Base-by-base conservation (phyloP, 2,888 invertebrate species). In the Meganola albula region DNA sequence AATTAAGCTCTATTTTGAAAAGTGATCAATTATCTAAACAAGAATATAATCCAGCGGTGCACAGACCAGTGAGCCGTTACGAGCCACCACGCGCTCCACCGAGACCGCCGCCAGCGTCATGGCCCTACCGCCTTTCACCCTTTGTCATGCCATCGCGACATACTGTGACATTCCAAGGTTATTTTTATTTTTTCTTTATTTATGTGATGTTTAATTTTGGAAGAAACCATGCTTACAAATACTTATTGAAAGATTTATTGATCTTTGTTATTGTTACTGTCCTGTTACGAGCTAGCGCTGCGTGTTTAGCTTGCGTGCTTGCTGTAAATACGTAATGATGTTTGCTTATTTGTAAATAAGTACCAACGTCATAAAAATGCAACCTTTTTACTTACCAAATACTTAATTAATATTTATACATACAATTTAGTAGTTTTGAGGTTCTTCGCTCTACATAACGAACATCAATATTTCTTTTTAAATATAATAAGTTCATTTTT, bases 81-180 rank as follows among this genome's bases (percentile, higher is more conserved):
- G 92, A 92, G 64, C 93, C 93, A 1, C 87, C 89, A 9, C 87
- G 87, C 9, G 82, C 88, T 18, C 87, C 88, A 11, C 85, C 87
- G 16, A 83, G 87, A 24, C 87, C 88, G 8, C 85, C 86, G 47
- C 77, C 80, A 10, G 74, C 85, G 40, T 52, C 74, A 51, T 72
- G 82, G 83, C 73, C 82, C 63, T 61, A 77, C 64, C 66, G 74
- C 48, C 61, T 84, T 44, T 72, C 69, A 66, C 71, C 78, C 48
- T 76, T 68, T 57, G 68, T 89, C 70, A 86, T 84, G 51, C 82
- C 88, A 57, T 87, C 87, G 58, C 88, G 89, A 74, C 91, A 91
- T 58, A 89, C 91, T 53, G 92, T 92, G 76, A 91, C 90, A 69
- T 91, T 91, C 70, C 88, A 92, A 92, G 91, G 93, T 93, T 89